Percentiles rank a stretch among this genome's conserved stretches.
Evolutionary conservation across 2,888 invertebrate species (phyloP).

Genomic region (Druceiella hillmani): DNA sequence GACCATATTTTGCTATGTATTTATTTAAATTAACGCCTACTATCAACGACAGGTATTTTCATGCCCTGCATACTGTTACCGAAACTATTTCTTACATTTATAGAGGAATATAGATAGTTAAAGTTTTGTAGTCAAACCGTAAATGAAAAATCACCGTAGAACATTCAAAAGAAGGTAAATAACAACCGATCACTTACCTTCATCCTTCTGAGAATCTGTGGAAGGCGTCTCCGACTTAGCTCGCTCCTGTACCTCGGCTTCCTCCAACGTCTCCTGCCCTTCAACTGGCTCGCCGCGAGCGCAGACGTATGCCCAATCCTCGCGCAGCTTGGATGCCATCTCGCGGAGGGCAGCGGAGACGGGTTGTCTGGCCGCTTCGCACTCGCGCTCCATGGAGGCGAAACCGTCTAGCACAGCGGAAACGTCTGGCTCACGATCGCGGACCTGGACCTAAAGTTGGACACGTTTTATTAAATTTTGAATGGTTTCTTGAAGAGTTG

Average conservation of each 20-base stretch:
- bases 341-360: conserved; percentile 35
- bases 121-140: too few species aligned
- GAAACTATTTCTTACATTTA: too few species aligned
- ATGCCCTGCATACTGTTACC: too few species aligned
- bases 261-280: not conserved
- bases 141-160: too few species aligned
- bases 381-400: conserved; percentile 55
- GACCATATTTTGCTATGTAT: too few species aligned
- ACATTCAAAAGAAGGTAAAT: too few species aligned
- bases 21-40: too few species aligned
- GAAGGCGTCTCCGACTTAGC: conserved; percentile 13
- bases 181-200: conserved; percentile 1
- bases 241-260: conserved; percentile 15
- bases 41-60: too few species aligned
- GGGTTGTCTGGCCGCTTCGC: conserved; percentile 33
- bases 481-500: too few species aligned
- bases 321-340: conserved; percentile 45
- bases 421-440: conserved; percentile 54
- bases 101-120: too few species aligned
- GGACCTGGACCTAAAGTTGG: conserved; percentile 40
- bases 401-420: conserved; percentile 59
- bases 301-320: conserved; percentile 46
- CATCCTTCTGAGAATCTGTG: conserved; percentile 8
- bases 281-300: conserved; percentile 11
- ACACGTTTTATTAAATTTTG: too few species aligned